Evolutionary conservation across 2,888 invertebrate species (phyloP).

Genomic region (Eledone cirrhosa): DNA sequence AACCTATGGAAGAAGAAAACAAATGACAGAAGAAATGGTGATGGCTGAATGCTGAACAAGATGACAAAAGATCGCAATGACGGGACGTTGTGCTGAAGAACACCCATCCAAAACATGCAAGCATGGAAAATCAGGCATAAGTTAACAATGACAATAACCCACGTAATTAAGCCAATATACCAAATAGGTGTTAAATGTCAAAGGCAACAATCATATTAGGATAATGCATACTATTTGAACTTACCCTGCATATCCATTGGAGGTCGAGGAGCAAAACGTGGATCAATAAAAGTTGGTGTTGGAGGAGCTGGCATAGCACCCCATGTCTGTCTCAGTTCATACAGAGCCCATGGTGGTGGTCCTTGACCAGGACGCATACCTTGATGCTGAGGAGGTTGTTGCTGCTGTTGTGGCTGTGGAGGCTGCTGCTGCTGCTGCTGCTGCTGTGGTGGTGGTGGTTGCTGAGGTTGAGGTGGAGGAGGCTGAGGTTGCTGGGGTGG

Average conservation of each 20-base stretch:
- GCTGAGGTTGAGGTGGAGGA: conserved; percentile 43
- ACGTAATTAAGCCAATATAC: too few species aligned
- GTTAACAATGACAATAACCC: too few species aligned
- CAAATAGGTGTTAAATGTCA: too few species aligned
- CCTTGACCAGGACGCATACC: conserved; percentile 59
- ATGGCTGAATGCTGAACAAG: too few species aligned
- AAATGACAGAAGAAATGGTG: too few species aligned
- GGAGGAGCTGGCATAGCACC: conserved; percentile 53
- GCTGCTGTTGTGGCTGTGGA: conserved; percentile 36
- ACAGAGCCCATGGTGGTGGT: conserved; percentile 56
- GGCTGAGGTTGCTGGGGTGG: conserved; percentile 53
- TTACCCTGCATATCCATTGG: conserved; percentile 61
- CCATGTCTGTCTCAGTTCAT: conserved; percentile 41
- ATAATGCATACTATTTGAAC: background rate
- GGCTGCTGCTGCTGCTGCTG: conserved; percentile 41
- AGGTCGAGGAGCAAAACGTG: conserved; percentile 52
- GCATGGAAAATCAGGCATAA: too few species aligned
- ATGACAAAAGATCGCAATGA: too few species aligned
- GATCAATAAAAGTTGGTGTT: conserved; percentile 48
- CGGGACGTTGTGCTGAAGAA: too few species aligned
- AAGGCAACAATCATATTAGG: too few species aligned
- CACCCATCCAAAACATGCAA: too few species aligned
- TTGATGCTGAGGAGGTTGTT: conserved; percentile 45
- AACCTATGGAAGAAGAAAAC: too few species aligned
- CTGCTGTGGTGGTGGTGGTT: conserved; percentile 35